phyloP scores from a whole-genome alignment of 2,888 invertebrate genomes.

The Cephalotes varians region DNA sequence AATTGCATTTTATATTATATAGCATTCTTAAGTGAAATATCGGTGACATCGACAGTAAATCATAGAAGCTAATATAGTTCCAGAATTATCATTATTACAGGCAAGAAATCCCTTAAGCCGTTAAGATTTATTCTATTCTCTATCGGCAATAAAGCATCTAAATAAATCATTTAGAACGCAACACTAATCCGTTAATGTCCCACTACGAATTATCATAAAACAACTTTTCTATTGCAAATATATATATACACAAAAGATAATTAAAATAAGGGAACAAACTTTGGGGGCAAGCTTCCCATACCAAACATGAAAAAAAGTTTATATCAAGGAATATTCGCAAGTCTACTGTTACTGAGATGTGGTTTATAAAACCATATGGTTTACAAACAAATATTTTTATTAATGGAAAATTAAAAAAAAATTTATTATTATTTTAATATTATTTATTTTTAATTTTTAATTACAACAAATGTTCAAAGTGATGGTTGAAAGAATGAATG shows the following conservation, averaged over 20 bases:
- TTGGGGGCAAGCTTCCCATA: no score
- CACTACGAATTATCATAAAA: conserved; percentile 55
- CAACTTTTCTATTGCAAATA: neutral
- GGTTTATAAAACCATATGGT: no score
- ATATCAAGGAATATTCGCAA: no score
- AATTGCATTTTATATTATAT: conserved; percentile 65
- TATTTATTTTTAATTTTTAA: no score
- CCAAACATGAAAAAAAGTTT: no score
- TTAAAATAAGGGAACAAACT: no score
- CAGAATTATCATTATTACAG: conserved; percentile 55
- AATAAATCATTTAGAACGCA: conserved; percentile 60
- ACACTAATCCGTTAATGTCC: conserved; percentile 53
- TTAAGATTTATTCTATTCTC: conserved; percentile 67
- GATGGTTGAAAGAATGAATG: no score
- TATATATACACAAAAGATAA: neutral
- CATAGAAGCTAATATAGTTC: conserved; percentile 69
- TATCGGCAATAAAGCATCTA: conserved; percentile 65
- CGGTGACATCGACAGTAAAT: conserved; percentile 67
- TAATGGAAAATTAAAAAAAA: no score
- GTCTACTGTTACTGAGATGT: no score
- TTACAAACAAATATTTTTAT: no score
- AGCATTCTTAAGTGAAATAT: conserved; percentile 65
- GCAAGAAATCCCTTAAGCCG: conserved; percentile 69
- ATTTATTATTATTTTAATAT: no score
- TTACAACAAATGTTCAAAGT: no score